phyloP scores from a whole-genome alignment of 1,140 invertebrate genomes.

The Cydia strobilella region DNA sequence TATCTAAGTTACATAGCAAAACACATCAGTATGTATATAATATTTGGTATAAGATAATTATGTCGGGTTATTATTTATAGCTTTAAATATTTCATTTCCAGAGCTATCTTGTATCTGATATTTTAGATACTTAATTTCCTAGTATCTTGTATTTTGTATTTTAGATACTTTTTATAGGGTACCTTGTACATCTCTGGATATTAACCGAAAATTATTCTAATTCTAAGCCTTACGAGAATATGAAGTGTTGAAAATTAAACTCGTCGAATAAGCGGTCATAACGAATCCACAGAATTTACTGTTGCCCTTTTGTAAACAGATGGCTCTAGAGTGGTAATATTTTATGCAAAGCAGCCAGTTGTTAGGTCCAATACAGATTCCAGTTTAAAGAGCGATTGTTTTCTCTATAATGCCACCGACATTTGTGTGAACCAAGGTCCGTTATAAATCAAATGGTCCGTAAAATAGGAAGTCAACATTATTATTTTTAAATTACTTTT shows the following conservation, averaged over 20 bases:
- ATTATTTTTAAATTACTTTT: not conserved
- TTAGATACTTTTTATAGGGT: too few species aligned
- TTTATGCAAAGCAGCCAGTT: conserved; percentile 21
- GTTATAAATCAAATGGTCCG: not conserved
- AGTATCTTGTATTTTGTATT: too few species aligned
- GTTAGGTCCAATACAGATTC: not conserved
- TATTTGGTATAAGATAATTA: too few species aligned
- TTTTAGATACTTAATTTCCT: too few species aligned
- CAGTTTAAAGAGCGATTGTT: conserved; percentile 10
- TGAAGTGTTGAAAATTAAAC: not conserved
- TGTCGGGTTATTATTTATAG: too few species aligned
- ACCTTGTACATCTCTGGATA: too few species aligned
- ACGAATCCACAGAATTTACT: conserved; percentile 3
- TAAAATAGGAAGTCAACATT: not conserved
- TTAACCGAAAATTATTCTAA: too few species aligned
- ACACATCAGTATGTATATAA: too few species aligned
- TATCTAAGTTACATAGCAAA: too few species aligned
- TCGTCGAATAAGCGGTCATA: not conserved
- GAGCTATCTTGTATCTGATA: too few species aligned
- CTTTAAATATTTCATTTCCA: too few species aligned
- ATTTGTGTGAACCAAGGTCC: not conserved
- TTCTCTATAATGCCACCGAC: conserved; percentile 5
- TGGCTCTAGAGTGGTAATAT: conserved; percentile 23
- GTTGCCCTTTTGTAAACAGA: conserved; percentile 24
- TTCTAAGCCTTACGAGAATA: too few species aligned